These are phyloP conservation scores for Agrypnia vestita DNA, from an alignment of 1,140 invertebrate species.

Conservation along the genomic window DNA sequence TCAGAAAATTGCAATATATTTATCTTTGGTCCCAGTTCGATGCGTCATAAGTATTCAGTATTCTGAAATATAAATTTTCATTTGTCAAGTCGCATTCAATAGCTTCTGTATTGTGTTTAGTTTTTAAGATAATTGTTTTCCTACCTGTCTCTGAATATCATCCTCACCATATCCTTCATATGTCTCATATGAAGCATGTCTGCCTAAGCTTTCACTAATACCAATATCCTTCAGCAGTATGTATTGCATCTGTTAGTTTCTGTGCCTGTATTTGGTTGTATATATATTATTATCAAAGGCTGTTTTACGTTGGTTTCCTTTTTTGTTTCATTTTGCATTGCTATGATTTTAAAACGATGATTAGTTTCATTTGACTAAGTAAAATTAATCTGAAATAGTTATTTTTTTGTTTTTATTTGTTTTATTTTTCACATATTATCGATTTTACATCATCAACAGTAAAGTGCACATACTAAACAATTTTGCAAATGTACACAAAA, in stretches of 20 bases:
- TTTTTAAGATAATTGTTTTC: constrained; percentile 15
- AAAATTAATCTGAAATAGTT: neutral
- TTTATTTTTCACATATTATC: too few species aligned
- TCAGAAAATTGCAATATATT: too few species aligned
- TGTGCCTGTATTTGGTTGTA: neutral
- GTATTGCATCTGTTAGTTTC: constrained; percentile 4
- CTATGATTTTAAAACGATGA: neutral
- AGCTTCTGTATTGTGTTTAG: neutral
- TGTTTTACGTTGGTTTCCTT: too few species aligned
- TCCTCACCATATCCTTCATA: constrained; percentile 1
- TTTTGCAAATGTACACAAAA: too few species aligned
- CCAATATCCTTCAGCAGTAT: neutral
- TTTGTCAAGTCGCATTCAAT: too few species aligned
- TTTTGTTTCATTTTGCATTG: neutral
- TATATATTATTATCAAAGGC: neutral
- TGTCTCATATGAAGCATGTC: constrained; percentile 29
- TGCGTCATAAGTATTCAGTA: too few species aligned
- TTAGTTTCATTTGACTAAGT: neutral
- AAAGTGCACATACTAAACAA: too few species aligned
- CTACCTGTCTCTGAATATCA: neutral
- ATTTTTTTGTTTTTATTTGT: too few species aligned
- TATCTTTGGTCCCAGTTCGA: too few species aligned
- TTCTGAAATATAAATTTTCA: too few species aligned
- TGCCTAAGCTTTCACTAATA: constrained; percentile 37
- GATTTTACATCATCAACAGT: too few species aligned